Percentiles rank a stretch among this genome's conserved stretches.
Evolutionary conservation across 2,113 vertebrate species (phyloP).

Genomic region (Dryoscopus gambensis): DNA sequence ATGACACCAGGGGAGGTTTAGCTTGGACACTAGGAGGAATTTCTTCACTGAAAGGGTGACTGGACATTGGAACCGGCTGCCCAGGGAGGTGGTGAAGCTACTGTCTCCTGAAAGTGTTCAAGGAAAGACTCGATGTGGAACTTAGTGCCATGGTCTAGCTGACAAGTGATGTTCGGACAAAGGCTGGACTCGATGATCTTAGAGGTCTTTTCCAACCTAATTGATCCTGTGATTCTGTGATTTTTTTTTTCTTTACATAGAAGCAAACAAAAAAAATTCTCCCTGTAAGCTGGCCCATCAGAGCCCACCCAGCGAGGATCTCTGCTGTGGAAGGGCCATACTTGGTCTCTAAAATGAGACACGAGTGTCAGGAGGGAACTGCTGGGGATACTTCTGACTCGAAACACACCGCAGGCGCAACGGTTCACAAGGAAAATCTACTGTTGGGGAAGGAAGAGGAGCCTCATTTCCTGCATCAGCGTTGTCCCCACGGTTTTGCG

Average conservation of each 20-base stretch:
- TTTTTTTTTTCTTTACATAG: background rate
- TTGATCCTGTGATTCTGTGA: background rate
- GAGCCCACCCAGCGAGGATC: accelerated
- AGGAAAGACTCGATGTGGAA: background rate
- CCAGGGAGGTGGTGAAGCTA: background rate
- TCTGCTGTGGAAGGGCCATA: accelerated
- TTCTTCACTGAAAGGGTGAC: background rate
- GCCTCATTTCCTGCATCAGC: background rate
- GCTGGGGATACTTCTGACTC: too few relatives aligned
- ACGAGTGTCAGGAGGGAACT: background rate
- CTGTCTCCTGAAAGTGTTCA: background rate
- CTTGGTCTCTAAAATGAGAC: background rate
- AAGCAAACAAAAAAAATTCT: background rate
- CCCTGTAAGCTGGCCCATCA: accelerated
- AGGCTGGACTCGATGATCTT: background rate
- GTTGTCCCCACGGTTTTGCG: background rate
- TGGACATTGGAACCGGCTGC: background rate
- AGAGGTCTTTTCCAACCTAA: background rate
- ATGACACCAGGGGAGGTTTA: background rate
- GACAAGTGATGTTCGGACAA: accelerated
- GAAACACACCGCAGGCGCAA: background rate
- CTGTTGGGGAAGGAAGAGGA: background rate
- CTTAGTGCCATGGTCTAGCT: background rate
- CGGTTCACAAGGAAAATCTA: background rate
- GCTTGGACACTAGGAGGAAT: background rate